Conservation (phyloP, 2,113 vertebrate genomes). For the Eonycteris spelaea region DNA sequence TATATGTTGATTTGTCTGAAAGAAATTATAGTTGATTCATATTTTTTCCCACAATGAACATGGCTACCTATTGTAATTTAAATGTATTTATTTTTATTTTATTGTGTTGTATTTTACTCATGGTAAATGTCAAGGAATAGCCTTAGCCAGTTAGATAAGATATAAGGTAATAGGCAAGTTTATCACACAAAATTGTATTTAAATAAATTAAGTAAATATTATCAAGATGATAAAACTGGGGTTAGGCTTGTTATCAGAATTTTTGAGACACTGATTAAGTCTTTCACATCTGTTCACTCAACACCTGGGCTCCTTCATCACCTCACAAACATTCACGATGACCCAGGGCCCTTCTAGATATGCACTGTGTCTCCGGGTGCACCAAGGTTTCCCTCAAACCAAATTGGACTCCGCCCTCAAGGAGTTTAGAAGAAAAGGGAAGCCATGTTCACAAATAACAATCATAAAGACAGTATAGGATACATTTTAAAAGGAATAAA, state of each 20-base stretch:
- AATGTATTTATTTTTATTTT: background rate
- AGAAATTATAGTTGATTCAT: constrained; percentile 17
- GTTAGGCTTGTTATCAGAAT: constrained; percentile 12
- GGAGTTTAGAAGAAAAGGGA: background rate
- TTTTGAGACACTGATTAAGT: background rate
- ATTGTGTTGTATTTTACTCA: background rate
- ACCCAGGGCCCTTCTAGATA: no score
- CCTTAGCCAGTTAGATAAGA: background rate
- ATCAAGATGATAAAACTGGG: background rate
- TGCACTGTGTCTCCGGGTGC: background rate
- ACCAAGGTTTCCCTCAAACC: background rate
- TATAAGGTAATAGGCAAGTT: background rate
- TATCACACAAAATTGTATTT: background rate
- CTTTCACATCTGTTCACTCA: background rate
- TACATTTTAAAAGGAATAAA: background rate
- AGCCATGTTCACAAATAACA: background rate
- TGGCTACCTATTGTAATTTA: background rate
- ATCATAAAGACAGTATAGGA: background rate
- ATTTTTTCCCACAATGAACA: background rate
- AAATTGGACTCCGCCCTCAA: background rate
- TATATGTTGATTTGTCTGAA: background rate
- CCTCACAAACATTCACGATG: background rate
- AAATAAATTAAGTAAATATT: background rate
- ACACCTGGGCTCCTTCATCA: background rate
- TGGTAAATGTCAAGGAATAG: background rate